Evolutionary conservation across 2,797 vertebrate genomes (phyloP).

Genomic region (Alauda arvensis): DNA sequence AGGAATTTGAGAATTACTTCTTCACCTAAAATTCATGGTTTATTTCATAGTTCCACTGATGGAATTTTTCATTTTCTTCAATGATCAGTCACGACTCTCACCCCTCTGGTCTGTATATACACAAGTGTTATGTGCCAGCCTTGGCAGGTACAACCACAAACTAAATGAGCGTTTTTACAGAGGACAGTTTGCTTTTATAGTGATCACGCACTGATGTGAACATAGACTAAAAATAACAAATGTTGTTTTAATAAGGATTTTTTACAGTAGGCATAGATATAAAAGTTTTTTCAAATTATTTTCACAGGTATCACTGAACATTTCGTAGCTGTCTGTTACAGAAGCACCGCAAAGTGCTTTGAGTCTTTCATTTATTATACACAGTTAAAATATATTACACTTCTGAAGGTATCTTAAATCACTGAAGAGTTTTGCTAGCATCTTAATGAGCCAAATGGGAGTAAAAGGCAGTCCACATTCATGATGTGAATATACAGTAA

Average conservation of each 20-base stretch:
- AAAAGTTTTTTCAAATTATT: slow-evolving; percentile 71
- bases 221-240: slow-evolving; percentile 67
- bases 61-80: slow-evolving; percentile 22
- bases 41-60: slow-evolving; percentile 31
- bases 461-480: slow-evolving; percentile 76
- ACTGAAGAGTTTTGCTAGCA: slow-evolving; percentile 62
- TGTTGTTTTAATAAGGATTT: slow-evolving; percentile 68
- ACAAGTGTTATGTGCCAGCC: slow-evolving; percentile 8
- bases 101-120: slow-evolving; percentile 9
- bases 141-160: slow-evolving; percentile 30
- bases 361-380: slow-evolving; percentile 72
- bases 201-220: slow-evolving; percentile 65
- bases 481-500: slow-evolving; percentile 68
- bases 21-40: slow-evolving; percentile 45
- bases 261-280: slow-evolving; percentile 64
- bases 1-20: slow-evolving; percentile 37
- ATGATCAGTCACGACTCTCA: not conserved
- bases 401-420: slow-evolving; percentile 69
- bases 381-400: slow-evolving; percentile 76
- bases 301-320: slow-evolving; percentile 68
- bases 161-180: slow-evolving; percentile 8
- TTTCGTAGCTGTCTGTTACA: slow-evolving; percentile 68
- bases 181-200: slow-evolving; percentile 49
- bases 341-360: slow-evolving; percentile 52
- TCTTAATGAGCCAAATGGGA: slow-evolving; percentile 65